These are phyloP conservation scores for Osmerus mordax DNA, from an alignment of 2,113 vertebrate genomes.

Conservation along the genomic window DNA sequence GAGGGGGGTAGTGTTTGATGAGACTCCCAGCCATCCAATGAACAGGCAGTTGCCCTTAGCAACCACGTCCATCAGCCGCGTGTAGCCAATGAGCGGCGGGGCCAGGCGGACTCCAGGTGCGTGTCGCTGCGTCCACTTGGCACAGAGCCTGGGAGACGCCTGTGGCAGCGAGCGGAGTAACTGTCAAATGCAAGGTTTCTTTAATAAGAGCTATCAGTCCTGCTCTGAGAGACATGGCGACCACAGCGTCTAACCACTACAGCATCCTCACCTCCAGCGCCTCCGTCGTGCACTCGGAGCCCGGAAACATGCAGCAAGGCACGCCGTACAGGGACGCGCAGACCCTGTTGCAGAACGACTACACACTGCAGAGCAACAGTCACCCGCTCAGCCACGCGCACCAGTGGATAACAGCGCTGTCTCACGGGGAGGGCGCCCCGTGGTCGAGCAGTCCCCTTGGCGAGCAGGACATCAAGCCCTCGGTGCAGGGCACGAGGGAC, in stretches of 20 bases:
- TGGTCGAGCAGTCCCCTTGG: conserved; percentile 86
- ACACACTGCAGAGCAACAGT: conserved; percentile 88
- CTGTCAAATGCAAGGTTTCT: conserved; percentile 94
- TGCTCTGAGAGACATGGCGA: conserved; percentile 95
- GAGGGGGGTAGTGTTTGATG: conserved; percentile 64
- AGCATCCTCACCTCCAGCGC: conserved; percentile 92
- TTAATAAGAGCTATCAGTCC: conserved; percentile 87
- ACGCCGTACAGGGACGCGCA: conserved; percentile 89
- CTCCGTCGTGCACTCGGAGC: conserved; percentile 92
- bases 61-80: conserved; percentile 82
- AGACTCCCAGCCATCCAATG: conserved; percentile 69
- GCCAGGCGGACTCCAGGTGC: conserved; percentile 81
- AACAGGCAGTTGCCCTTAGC: conserved; percentile 73
- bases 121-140: conserved; percentile 80
- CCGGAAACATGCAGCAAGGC: conserved; percentile 87
- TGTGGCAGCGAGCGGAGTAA: conserved; percentile 83
- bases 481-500: conserved; percentile 80
- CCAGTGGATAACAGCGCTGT: conserved; percentile 94
- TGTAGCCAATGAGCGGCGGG: conserved; percentile 75
- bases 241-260: conserved; percentile 97
- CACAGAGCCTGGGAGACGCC: conserved; percentile 80
- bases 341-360: conserved; percentile 86
- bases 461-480: conserved; percentile 90
- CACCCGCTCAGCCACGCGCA: conserved; percentile 95
- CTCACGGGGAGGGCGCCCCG: conserved; percentile 85